Evolutionary conservation across 2,888 invertebrate genomes (phyloP).

Genomic region (Rhabditoides inermis): DNA sequence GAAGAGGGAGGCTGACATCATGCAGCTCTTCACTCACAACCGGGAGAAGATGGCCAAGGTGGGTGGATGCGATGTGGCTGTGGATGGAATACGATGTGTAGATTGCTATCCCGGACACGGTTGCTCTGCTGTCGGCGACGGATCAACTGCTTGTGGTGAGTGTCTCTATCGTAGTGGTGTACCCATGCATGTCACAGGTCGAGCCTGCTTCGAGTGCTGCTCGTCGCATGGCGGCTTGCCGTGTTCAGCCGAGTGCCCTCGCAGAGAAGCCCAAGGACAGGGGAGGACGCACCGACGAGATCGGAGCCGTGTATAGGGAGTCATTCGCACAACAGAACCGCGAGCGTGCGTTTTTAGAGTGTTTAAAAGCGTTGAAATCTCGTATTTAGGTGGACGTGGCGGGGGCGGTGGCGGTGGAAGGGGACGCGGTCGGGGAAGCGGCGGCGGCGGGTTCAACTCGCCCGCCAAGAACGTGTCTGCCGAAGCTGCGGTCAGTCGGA

Average conservation of each 20-base stretch:
- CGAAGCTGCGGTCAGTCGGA: too few species aligned
- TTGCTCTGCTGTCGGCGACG: conserved; percentile 29
- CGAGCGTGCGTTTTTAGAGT: conserved; percentile 1
- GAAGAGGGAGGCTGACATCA: conserved; percentile 23
- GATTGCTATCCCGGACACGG: conserved; percentile 4
- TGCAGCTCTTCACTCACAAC: conserved; percentile 12
- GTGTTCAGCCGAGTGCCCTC: conserved; percentile 15
- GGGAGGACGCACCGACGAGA: conserved; percentile 21
- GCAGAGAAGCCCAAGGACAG: conserved; percentile 19
- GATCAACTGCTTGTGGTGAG: too few species aligned
- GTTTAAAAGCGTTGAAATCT: conserved; percentile 3
- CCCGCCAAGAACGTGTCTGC: too few species aligned
- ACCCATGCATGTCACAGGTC: too few species aligned
- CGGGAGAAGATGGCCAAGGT: conserved; percentile 13
- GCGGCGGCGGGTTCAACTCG: too few species aligned
- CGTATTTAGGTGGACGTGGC: conserved; percentile 20
- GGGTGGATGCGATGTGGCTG: conserved; percentile 11
- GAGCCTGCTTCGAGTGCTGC: too few species aligned
- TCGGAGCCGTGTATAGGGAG: conserved; percentile 9
- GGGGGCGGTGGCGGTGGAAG: conserved; percentile 7
- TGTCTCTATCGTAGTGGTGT: too few species aligned
- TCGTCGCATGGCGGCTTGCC: conserved; percentile 13
- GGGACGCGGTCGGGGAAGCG: conserved; percentile 13
- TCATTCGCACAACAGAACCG: conserved; percentile 8
- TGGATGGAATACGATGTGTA: too few species aligned